Evolutionary conservation across 2,888 invertebrate genomes (phyloP).

Genomic region (Blera fallax): DNA sequence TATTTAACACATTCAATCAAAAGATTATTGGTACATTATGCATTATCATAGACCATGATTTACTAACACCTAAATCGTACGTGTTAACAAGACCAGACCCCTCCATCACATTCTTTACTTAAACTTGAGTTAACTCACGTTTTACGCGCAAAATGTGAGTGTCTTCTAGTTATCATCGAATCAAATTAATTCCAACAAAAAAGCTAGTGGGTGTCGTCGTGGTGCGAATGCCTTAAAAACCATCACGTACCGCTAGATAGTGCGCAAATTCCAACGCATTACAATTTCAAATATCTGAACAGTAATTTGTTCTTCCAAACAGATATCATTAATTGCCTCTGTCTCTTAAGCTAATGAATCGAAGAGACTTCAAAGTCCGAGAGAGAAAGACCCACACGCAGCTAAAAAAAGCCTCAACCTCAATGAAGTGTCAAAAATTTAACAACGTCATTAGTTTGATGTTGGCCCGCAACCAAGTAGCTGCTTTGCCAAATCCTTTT

Average conservation of each 20-base stretch:
- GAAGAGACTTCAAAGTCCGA: background rate
- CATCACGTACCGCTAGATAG: conserved; percentile 49
- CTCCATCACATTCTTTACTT: background rate
- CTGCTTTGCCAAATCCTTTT: conserved; percentile 22
- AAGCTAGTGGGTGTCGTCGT: background rate
- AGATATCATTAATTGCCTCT: background rate
- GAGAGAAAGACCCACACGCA: background rate
- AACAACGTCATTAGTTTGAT: conserved; percentile 23
- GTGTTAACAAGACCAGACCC: conserved; percentile 10
- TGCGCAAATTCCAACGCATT: conserved; percentile 33
- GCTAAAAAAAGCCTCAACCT: background rate
- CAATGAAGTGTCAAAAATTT: background rate
- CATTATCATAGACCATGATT: background rate
- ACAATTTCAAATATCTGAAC: conserved; percentile 5
- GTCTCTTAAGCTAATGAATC: background rate
- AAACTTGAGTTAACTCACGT: conserved; percentile 26
- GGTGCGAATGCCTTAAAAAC: background rate
- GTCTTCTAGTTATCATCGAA: background rate
- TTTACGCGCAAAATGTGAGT: background rate
- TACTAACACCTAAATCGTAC: background rate
- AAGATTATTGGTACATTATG: background rate
- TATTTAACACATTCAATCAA: background rate
- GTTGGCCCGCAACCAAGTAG: conserved; percentile 2
- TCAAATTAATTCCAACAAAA: background rate
- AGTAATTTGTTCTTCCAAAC: background rate